Evolutionary conservation across 23 tunicate species (phyloP).

Genomic region (Styela plicata): DNA sequence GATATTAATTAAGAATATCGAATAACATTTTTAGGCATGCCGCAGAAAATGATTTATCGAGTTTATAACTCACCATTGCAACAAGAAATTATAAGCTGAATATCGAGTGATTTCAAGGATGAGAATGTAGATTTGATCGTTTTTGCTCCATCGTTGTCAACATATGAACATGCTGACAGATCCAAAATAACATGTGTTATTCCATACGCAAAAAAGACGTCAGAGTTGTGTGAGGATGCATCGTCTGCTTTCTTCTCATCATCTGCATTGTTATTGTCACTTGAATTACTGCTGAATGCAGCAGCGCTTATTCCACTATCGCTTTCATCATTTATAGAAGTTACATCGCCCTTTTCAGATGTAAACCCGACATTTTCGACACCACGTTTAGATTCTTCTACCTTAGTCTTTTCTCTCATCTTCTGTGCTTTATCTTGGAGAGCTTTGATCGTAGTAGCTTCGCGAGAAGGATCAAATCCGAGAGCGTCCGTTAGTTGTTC

Average conservation of each 20-base stretch:
- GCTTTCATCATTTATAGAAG: background rate
- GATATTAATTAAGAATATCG: no score
- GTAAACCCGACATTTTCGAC: background rate
- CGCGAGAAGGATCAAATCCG: conserved; percentile 43
- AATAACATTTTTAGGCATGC: no score
- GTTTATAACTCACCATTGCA: background rate
- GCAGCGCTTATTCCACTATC: conserved; percentile 6
- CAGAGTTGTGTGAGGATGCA: background rate
- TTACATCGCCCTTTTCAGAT: background rate
- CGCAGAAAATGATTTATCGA: no score
- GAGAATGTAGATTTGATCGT: conserved; percentile 15
- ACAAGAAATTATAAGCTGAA: background rate
- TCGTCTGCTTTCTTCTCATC: background rate
- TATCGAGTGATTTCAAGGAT: background rate
- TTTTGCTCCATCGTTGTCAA: conserved; percentile 88
- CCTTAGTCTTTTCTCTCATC: background rate
- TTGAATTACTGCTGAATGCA: background rate
- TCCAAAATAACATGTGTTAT: conserved; percentile 34
- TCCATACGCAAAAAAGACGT: background rate
- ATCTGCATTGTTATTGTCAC: background rate
- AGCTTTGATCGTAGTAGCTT: conserved; percentile 22
- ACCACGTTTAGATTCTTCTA: background rate
- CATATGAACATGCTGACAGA: conserved; percentile 51
- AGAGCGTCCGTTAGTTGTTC: conserved; percentile 21
- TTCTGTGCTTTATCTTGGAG: conserved; percentile 21